phyloP scores from a whole-genome alignment of 35 echinoderm and acorn worm species.

The Anneissia japonica region DNA sequence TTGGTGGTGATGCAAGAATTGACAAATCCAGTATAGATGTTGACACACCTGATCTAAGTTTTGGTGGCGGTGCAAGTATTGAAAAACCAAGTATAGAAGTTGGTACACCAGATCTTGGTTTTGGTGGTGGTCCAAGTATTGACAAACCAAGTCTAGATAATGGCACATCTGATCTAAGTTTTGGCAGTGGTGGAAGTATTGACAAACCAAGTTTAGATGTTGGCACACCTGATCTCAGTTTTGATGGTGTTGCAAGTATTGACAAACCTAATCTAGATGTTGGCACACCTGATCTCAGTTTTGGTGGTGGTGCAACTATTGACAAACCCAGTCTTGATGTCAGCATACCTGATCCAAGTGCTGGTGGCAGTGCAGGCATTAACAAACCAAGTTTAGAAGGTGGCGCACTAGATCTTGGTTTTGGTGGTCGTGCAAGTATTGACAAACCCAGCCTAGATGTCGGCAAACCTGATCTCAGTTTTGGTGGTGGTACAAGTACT shows the following conservation, averaged over 20 bases:
- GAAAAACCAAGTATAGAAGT: neutral
- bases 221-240: neutral
- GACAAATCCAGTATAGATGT: neutral
- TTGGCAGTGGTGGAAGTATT: neutral
- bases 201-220: neutral
- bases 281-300: neutral
- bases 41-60: neutral
- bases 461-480: no score
- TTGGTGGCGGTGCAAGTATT: neutral
- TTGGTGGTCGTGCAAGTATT: no score
- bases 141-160: neutral
- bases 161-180: neutral
- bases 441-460: no score
- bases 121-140: neutral
- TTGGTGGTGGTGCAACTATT: neutral
- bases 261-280: neutral
- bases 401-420: no score
- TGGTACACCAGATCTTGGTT: neutral
- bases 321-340: neutral
- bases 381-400: no score
- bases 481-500: no score
- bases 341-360: no score
- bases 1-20: neutral
- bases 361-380: no score
- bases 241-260: neutral